These are phyloP conservation scores for Muntiacus reevesi DNA, from an alignment of 2,113 vertebrate genomes.

Conservation along the genomic window DNA sequence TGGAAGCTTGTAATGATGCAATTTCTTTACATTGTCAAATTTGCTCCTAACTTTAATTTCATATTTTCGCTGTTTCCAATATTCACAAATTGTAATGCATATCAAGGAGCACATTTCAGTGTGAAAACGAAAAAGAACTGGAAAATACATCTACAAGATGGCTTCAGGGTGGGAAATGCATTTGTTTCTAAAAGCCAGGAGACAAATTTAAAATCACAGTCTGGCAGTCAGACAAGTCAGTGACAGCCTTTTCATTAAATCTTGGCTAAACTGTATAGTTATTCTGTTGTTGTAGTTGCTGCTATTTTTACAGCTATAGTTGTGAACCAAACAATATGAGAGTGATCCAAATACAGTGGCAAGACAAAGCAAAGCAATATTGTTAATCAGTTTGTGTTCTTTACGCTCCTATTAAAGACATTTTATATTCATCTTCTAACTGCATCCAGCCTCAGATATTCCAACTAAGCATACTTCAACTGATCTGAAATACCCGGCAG, in stretches of 20 bases:
- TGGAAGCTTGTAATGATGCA: conserved; percentile 51
- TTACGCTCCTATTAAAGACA: conserved; percentile 16
- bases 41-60: conserved; percentile 46
- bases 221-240: conserved; percentile 22
- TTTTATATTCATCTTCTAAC: neutral
- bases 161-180: conserved; percentile 58
- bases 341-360: conserved; percentile 9
- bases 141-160: conserved; percentile 57
- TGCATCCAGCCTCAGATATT: neutral
- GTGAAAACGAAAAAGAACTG: conserved; percentile 38
- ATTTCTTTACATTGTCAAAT: conserved; percentile 58
- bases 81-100: conserved; percentile 46
- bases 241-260: conserved; percentile 59
- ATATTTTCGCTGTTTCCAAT: conserved; percentile 39
- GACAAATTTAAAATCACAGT: conserved; percentile 40
- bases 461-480: conserved; percentile 13
- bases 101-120: conserved; percentile 25
- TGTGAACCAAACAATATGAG: conserved; percentile 28
- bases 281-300: conserved; percentile 8
- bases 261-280: conserved; percentile 43
- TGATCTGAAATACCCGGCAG: neutral
- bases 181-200: conserved; percentile 54
- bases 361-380: neutral
- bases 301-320: neutral
- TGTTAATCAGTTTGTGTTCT: neutral